Base-by-base conservation (phyloP, 2,888 invertebrate species). In the Eueremaeus valkanovi region DNA sequence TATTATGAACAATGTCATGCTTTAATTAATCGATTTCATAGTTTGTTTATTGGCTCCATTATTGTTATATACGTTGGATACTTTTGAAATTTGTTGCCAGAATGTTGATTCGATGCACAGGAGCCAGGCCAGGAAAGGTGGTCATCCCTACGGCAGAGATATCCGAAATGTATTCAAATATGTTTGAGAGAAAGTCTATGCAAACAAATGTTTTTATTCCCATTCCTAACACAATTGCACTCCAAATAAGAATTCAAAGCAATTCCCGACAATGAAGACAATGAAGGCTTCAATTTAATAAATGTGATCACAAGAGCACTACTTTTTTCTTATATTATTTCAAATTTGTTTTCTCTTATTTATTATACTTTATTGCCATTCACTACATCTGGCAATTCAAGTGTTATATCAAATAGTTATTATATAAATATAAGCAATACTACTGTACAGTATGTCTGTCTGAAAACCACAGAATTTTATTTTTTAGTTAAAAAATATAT, bases 231-330 rank as follows among this genome's bases (percentile, higher is more conserved):
- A 9, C 40, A 18, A 13, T 45, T 13, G 11, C 18, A 45, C 18
- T 45, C 45, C 18, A 21, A 51, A 51, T 51, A 51, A 55, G 27
- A 55, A 51, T 55, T 55, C 55, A 55, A 55, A 55, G 21, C 55
- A 55, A 55, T 55, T 55, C 16, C 55, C 27, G 11, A 45, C 45
- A n/a, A n/a, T n/a, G n/a, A n/a, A n/a, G 45, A 21, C 55, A 55
- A 55, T 55, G 55, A 55, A 55, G 55, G 55, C 55, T 27, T 55
- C 27, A 55, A 55, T 27, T 51, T 55, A 55, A 55, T 55, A 55
- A 55, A 55, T 55, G 55, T 55, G 55, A 55, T 55, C 55, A 55
- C 55, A 55, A 21, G 55, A 27, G 24, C 55, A 55, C 24, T 55
- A 24, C 55, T 24, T 55, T 55, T 55, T 29, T 55, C 24, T 55